These are phyloP conservation scores for Gnatocerus cornutus DNA, from an alignment of 2,888 invertebrate species.

Conservation along the genomic window DNA sequence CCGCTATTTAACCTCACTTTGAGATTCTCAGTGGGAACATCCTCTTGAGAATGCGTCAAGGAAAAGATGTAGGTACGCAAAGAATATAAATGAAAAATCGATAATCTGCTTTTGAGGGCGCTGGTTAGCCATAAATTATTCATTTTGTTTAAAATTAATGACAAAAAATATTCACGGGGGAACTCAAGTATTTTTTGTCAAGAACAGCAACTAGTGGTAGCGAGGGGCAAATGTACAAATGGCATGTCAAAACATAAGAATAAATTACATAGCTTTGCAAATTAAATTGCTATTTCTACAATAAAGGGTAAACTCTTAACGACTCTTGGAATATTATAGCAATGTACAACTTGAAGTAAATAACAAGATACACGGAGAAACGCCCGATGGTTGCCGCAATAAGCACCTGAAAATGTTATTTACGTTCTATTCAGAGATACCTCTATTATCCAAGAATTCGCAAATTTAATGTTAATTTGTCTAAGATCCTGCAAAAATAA, in stretches of 20 bases:
- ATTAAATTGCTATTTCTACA: slow-evolving; percentile 7
- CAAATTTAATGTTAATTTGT: too few species aligned
- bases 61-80: slow-evolving; percentile 40
- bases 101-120: slow-evolving; percentile 41
- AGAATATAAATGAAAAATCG: slow-evolving; percentile 51
- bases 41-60: slow-evolving; percentile 41
- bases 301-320: slow-evolving; percentile 6
- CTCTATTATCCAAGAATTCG: too few species aligned
- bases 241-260: slow-evolving; percentile 7
- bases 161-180: slow-evolving; percentile 35
- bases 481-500: too few species aligned
- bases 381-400: not conserved
- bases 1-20: slow-evolving; percentile 44
- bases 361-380: not conserved
- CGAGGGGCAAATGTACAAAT: not conserved
- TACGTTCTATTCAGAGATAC: not conserved
- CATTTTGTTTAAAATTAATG: slow-evolving; percentile 50
- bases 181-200: slow-evolving; percentile 1
- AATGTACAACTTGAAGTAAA: not conserved
- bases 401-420: not conserved
- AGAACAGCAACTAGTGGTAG: slow-evolving; percentile 10
- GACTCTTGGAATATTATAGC: not conserved
- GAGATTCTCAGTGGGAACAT: slow-evolving; percentile 31
- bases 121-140: slow-evolving; percentile 48
- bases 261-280: slow-evolving; percentile 4